Evolutionary conservation across 2,113 vertebrate species (phyloP), one percentile per base, ranked within the genome.

Genomic region (Pelvicachromis taeniatus): DNA sequence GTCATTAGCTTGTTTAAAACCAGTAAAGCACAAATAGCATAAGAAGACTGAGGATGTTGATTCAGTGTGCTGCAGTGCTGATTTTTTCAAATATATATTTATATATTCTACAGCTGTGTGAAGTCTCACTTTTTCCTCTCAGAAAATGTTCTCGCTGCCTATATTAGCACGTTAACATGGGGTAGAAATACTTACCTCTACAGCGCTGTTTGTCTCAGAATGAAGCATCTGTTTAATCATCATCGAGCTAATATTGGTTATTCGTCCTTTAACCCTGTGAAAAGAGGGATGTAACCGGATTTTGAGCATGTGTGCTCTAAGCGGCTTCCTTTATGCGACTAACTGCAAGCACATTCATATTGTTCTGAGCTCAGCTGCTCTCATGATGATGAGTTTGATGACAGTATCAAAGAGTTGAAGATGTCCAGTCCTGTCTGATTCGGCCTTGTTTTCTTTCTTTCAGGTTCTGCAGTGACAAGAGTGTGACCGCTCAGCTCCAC

Each of bases 111-210:
- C 89, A 85, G 85, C 82, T 85, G 88, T 87, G 91, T 83, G 90
- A 94, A 88, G 83, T 94, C 89, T 90, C 94, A 92, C 91, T 78
- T 90, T 70, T n/a, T 29, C 16, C 9, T 45, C 82, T 16, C 68
- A 42, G 58, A 38, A 65, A 35, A 56, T 13, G 17, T 59, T 84
- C 55, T 31, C 77, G 7, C 86, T 75, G 82, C 56, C 33, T 92
- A 26, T 17, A 88, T 94, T 92, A 91, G 23, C 91, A 84, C 82
- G 3, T 81, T 63, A 21, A 75, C n/a, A 86, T 40, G 16, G 52
- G 45, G 48, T 9, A 70, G 53, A 77, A 56, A 77, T 26, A 53
- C 38, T 78, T 80, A 1, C 75, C 52, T 50, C 14, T 81, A 12
- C 40, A 5, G 23, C 9, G 6, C 9, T 13, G 4, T 40, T 84